A percentile compares a stretch with the other conserved stretches of the same genome.
Conservation (phyloP, 2,113 vertebrate genomes). For the Odocoileus virginianus region DNA sequence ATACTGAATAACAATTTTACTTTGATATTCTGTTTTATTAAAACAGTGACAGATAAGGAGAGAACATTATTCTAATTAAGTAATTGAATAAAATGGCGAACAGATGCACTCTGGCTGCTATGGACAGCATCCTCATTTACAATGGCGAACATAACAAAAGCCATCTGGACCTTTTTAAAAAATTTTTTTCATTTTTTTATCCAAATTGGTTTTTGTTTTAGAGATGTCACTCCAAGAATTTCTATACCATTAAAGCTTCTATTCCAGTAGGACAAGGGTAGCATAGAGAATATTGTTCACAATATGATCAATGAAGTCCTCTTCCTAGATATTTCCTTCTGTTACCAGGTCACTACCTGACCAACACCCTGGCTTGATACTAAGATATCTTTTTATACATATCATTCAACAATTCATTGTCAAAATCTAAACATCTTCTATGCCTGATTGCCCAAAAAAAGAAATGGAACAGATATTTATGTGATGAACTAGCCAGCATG, state of each 20-base stretch:
- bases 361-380: not conserved
- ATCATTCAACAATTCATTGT: constrained; percentile 16
- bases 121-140: constrained; percentile 39
- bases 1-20: constrained; percentile 15
- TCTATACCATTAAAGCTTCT: constrained; percentile 22
- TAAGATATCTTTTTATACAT: constrained; percentile 23
- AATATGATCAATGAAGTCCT: not conserved
- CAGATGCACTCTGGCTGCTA: constrained; percentile 65
- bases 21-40: constrained; percentile 62
- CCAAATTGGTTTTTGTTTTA: constrained; percentile 59
- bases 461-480: not conserved
- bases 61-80: constrained; percentile 63
- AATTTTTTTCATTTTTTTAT: constrained; percentile 20
- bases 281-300: not conserved
- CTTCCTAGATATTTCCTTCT: not conserved
- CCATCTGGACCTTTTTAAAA: constrained; percentile 42
- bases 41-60: constrained; percentile 53
- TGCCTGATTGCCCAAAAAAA: not conserved
- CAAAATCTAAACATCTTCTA: constrained; percentile 36
- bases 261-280: not conserved
- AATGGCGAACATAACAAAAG: constrained; percentile 44
- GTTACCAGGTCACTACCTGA: not conserved
- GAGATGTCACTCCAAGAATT: constrained; percentile 59
- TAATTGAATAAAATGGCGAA: constrained; percentile 66
- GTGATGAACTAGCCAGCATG: not conserved